Conservation (phyloP, 2,113 vertebrate genomes). For the Ciconia boyciana region DNA sequence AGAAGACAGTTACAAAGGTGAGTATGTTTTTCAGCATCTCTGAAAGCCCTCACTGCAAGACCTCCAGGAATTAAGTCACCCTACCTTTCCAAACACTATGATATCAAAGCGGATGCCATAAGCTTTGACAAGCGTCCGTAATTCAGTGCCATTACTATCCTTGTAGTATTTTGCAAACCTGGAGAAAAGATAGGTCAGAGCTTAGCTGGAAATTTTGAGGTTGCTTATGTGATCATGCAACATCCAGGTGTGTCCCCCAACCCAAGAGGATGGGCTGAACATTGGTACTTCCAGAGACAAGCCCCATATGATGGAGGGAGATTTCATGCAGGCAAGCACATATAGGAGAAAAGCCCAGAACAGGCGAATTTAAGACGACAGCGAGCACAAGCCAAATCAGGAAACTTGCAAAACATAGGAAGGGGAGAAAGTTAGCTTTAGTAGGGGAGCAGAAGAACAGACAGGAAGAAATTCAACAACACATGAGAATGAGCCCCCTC, state of each 20-base stretch:
- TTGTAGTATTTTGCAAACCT: slow-evolving; percentile 89
- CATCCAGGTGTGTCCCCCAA: background rate
- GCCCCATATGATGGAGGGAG: background rate
- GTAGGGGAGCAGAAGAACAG: background rate
- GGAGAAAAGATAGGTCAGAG: background rate
- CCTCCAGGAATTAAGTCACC: background rate
- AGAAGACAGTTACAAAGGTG: background rate
- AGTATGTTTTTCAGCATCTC: background rate
- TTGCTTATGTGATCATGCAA: background rate
- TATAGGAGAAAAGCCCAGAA: background rate
- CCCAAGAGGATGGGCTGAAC: background rate
- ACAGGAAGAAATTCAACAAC: background rate
- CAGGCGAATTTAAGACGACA: background rate
- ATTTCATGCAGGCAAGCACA: background rate
- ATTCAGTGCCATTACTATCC: slow-evolving; percentile 59
- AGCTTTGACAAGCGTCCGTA: slow-evolving; percentile 82
- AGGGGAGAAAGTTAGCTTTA: background rate
- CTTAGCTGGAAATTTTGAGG: background rate
- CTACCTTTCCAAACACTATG: slow-evolving; percentile 87
- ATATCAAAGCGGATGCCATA: slow-evolving; percentile 88
- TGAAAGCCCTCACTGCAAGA: background rate
- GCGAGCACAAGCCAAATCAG: background rate
- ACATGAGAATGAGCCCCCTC: background rate
- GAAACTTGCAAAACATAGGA: background rate
- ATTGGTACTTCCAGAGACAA: background rate